Percentiles rank a stretch among this genome's conserved stretches.
These are phyloP conservation scores for Rhineura floridana DNA, from an alignment of 2,113 vertebrate genomes.

Conservation along the genomic window DNA sequence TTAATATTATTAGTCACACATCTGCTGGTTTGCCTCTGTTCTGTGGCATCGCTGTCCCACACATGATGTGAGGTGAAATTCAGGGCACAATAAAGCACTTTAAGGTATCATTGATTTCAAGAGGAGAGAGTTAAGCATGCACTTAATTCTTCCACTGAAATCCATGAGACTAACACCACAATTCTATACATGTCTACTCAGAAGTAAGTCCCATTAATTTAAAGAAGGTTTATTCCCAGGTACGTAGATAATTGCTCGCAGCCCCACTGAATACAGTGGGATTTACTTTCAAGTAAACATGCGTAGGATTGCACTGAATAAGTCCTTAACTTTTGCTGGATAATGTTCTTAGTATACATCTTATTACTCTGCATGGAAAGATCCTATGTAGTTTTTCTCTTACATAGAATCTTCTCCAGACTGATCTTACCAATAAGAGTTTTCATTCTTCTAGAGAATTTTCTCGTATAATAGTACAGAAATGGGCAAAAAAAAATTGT, in stretches of 20 bases:
- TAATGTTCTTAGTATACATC: background rate
- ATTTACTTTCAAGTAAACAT: background rate
- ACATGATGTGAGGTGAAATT: constrained; percentile 1
- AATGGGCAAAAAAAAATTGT: no score
- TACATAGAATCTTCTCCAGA: background rate
- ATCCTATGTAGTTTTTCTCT: background rate
- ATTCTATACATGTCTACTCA: background rate
- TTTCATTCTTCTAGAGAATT: background rate
- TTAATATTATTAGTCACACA: constrained; percentile 40
- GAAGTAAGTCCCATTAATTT: background rate
- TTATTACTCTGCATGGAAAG: constrained; percentile 39
- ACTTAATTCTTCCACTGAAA: background rate
- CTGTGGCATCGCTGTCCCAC: constrained; percentile 44
- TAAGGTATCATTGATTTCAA: background rate
- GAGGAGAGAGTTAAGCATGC: background rate
- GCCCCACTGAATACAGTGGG: background rate
- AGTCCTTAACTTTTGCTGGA: background rate
- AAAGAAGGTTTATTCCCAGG: no score
- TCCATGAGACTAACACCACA: background rate
- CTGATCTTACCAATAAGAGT: background rate
- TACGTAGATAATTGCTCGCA: no score
- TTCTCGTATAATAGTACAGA: no score
- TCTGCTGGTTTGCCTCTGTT: constrained; percentile 45
- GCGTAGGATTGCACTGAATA: background rate
- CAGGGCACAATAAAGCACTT: background rate